phyloP scores from a whole-genome alignment of 2,113 vertebrate genomes.

The Myrmophylax atrothorax region DNA sequence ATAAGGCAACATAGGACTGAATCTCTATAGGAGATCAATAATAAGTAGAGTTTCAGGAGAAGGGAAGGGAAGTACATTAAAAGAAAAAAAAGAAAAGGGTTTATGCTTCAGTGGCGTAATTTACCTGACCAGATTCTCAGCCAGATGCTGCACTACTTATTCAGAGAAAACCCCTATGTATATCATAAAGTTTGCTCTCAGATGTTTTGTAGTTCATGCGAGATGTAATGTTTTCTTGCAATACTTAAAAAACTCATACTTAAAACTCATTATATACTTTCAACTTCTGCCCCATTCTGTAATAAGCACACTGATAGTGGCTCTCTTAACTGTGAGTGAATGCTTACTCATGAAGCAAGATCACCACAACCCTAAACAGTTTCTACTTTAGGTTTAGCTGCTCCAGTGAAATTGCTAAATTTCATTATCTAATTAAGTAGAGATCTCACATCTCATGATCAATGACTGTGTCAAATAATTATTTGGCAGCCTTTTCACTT shows the following conservation, averaged over 20 bases:
- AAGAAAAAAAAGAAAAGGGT: background rate
- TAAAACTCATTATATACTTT: background rate
- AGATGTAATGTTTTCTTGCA: background rate
- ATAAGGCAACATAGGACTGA: background rate
- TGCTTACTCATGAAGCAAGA: background rate
- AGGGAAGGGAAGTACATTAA: background rate
- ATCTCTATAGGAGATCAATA: background rate
- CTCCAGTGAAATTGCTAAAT: background rate
- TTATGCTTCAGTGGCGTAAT: background rate
- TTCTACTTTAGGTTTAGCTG: background rate
- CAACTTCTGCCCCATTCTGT: background rate
- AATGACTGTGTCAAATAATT: background rate
- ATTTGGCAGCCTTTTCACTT: conserved; percentile 3
- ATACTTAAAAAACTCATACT: background rate
- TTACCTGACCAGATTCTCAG: background rate
- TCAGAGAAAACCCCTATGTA: background rate
- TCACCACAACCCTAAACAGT: background rate
- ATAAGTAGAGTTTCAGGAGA: background rate
- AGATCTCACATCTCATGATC: background rate
- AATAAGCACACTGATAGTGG: background rate
- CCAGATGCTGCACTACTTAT: background rate
- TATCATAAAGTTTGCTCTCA: background rate
- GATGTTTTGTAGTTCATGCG: background rate
- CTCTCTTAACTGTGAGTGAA: background rate
- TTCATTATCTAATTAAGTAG: background rate